Evolutionary conservation across 2,888 invertebrate species (phyloP).

Genomic region (Bibio marci): DNA sequence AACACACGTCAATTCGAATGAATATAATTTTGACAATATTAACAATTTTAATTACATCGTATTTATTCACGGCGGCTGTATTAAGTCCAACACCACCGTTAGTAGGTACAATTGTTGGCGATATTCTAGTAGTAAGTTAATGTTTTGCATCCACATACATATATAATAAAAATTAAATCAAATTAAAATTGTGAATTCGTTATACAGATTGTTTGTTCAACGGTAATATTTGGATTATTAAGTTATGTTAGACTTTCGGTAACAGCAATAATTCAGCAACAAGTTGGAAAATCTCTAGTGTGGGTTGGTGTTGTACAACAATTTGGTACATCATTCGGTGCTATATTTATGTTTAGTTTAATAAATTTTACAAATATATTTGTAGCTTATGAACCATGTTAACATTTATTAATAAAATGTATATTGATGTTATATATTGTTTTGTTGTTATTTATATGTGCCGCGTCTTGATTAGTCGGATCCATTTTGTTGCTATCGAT

Average conservation of each 20-base stretch:
- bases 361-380: constrained; percentile 35
- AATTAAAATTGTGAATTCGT: background rate
- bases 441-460: too few relatives aligned
- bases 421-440: too few relatives aligned
- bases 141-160: background rate
- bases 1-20: constrained; percentile 31
- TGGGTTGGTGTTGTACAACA: constrained; percentile 62
- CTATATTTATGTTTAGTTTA: constrained; percentile 47
- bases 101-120: constrained; percentile 36
- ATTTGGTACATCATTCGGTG: constrained; percentile 58
- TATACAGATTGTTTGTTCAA: constrained; percentile 51
- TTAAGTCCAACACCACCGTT: constrained; percentile 56
- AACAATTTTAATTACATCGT: too few relatives aligned
- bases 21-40: too few relatives aligned
- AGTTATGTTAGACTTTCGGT: constrained; percentile 67
- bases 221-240: constrained; percentile 43
- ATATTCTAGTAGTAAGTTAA: constrained; percentile 16
- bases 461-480: too few relatives aligned
- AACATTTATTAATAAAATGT: too few relatives aligned
- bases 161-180: too few relatives aligned
- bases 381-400: constrained; percentile 17
- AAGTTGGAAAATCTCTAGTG: constrained; percentile 58
- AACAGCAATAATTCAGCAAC: constrained; percentile 53
- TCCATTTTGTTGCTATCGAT: too few relatives aligned
- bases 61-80: too few relatives aligned